Conservation (phyloP, 2,888 invertebrate species). For the Pammene aurita region DNA sequence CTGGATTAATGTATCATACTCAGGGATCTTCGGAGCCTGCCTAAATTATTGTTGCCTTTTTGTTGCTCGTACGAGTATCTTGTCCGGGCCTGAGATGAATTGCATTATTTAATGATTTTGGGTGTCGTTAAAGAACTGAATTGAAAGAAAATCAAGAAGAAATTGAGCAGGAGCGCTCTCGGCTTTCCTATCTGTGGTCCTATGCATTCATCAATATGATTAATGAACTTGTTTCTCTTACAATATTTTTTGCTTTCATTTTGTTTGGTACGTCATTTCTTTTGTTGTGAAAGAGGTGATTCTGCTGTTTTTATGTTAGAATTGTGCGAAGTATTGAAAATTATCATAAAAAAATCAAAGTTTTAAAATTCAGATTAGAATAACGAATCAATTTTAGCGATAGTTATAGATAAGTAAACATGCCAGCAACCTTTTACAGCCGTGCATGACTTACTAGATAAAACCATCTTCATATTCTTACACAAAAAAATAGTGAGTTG, state of each 20-base stretch:
- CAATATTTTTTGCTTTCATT: conserved; percentile 53
- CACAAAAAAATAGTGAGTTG: conserved; percentile 13
- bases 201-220: conserved; percentile 75
- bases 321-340: background rate
- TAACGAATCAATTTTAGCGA: background rate
- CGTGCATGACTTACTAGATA: conserved; percentile 9
- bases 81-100: conserved; percentile 49
- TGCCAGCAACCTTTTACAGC: background rate
- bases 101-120: conserved; percentile 61
- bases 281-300: conserved; percentile 49
- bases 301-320: conserved; percentile 6
- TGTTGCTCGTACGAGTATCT: conserved; percentile 43
- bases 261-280: conserved; percentile 49
- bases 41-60: conserved; percentile 45
- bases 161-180: conserved; percentile 52
- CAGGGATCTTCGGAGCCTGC: conserved; percentile 40
- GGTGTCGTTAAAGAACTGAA: conserved; percentile 55
- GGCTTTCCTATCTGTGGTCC: conserved; percentile 55
- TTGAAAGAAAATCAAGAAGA: conserved; percentile 59
- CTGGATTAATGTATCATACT: conserved; percentile 44
- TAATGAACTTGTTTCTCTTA: conserved; percentile 65
- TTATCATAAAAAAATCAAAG: background rate
- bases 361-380: background rate
- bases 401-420: background rate
- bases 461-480: conserved; percentile 2